phyloP scores from a whole-genome alignment of 2,888 invertebrate species.

The Glaucopsyche alexis region DNA sequence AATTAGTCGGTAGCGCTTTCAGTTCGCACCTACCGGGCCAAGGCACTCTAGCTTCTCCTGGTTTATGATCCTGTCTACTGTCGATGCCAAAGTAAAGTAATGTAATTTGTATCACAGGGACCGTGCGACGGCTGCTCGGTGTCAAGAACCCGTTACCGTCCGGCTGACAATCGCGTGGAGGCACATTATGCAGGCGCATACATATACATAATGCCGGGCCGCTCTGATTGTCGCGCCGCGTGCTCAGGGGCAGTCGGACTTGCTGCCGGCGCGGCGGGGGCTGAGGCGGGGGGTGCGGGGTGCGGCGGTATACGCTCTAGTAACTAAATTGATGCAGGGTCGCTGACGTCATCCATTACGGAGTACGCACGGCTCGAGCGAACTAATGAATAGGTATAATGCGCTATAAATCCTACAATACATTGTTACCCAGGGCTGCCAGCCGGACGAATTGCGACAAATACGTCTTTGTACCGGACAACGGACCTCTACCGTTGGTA shows the following conservation, averaged over 20 bases:
- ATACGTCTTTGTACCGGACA: not conserved
- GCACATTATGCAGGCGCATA: conserved; percentile 5
- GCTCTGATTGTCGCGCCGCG: conserved; percentile 14
- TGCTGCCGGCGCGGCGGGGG: not conserved
- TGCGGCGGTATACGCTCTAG: not conserved
- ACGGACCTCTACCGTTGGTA: not conserved
- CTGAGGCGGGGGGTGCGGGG: not conserved
- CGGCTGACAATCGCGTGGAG: not conserved
- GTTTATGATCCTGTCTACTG: not conserved
- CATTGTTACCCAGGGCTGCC: not conserved
- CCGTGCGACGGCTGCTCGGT: not conserved
- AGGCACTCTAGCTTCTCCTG: not conserved
- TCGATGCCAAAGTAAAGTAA: not conserved
- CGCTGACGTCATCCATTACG: conserved; percentile 23
- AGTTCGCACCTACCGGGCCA: not conserved
- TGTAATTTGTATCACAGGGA: no score
- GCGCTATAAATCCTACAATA: conserved; percentile 10
- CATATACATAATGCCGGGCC: conserved; percentile 11
- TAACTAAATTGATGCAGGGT: conserved; percentile 26
- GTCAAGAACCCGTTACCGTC: not conserved
- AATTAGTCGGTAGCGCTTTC: not conserved
- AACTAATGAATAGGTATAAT: not conserved
- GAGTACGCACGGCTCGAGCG: not conserved
- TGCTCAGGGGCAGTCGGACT: conserved; percentile 8
- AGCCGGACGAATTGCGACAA: not conserved